Evolutionary conservation across 2,888 invertebrate genomes (phyloP), one percentile per base, ranked within the genome.

Genomic region (Brachypalpus laphriformis): DNA sequence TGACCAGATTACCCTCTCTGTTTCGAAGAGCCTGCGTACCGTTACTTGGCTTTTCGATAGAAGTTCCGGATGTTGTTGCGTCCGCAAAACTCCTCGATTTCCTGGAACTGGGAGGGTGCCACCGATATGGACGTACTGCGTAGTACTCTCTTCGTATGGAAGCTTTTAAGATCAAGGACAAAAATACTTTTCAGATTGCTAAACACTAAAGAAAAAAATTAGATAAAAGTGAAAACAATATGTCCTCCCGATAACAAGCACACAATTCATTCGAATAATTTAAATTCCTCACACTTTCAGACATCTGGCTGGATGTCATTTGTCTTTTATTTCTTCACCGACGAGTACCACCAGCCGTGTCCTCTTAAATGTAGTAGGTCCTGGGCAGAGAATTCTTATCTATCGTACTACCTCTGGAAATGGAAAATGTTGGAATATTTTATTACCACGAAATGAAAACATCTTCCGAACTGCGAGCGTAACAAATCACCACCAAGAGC

Each of bases 401-500:
- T 66, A 42, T 70, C 45, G 5, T 20, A 45, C 51, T 45, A 45
- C 51, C 8, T 9, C 18, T 11, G 54, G 9, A 56, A 63, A 65
- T 76, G 61, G 28, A 54, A 68, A 72, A 63, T 72, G 68, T 72
- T 28, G 0, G 77, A 82, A 77, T 76, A 76, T 76, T 71, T 77
- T 77, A 77, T 51, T 65, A 63, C 31, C 75, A n/a, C 70, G 34
- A 71, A 75, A 75, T 85, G 85, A 81, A 85, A 81, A 81, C 85
- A 85, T 85, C 81, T 81, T 85, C 47, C 71, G 54, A 85, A 66
- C 76, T 71, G 70, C 75, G 71, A 68, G 37, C 75, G 75, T 81
- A 81, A 81, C 81, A 85, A 85, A 85, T 85, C 75, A 85, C 66
- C 75, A 85, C 59, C 71, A 75, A 7, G 80, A 70, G 57, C 16